Conservation (phyloP, 2,888 invertebrate species). For the Meiosimyza platycephala region DNA sequence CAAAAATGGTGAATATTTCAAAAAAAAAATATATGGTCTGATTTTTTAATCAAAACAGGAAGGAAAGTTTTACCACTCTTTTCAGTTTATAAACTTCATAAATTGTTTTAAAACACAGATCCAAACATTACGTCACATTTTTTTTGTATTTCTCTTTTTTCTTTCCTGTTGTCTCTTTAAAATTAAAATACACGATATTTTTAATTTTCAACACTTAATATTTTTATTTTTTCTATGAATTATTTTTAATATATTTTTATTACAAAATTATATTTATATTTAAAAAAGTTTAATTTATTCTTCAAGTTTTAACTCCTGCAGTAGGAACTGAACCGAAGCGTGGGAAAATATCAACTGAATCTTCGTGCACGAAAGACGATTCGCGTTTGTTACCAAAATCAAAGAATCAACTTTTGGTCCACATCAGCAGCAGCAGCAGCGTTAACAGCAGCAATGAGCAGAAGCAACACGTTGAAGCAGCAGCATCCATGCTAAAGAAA, state of each 20-base stretch:
- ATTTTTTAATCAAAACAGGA: no score
- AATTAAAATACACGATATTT: background rate
- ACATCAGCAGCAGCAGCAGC: background rate
- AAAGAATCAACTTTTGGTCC: background rate
- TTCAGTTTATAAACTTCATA: no score
- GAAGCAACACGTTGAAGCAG: constrained; percentile 40
- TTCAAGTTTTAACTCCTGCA: constrained; percentile 23
- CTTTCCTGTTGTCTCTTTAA: background rate
- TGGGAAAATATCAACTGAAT: constrained; percentile 41
- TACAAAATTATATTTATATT: constrained; percentile 1
- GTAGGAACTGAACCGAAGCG: constrained; percentile 38
- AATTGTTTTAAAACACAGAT: background rate
- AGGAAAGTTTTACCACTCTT: no score
- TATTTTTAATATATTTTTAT: constrained; percentile 7
- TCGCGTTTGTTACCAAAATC: constrained; percentile 20
- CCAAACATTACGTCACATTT: constrained; percentile 23
- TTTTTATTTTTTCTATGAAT: constrained; percentile 19
- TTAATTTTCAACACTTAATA: background rate
- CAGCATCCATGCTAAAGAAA: background rate
- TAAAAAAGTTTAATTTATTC: constrained; percentile 3
- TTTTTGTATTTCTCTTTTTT: background rate
- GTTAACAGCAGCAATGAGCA: constrained; percentile 7
- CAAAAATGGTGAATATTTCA: background rate
- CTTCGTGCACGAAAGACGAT: constrained; percentile 34
- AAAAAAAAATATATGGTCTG: no score